A percentile compares a stretch with the other conserved stretches of the same genome.
Conservation (phyloP, 2,797 vertebrate species). For the Myiotriccus ornatus region DNA sequence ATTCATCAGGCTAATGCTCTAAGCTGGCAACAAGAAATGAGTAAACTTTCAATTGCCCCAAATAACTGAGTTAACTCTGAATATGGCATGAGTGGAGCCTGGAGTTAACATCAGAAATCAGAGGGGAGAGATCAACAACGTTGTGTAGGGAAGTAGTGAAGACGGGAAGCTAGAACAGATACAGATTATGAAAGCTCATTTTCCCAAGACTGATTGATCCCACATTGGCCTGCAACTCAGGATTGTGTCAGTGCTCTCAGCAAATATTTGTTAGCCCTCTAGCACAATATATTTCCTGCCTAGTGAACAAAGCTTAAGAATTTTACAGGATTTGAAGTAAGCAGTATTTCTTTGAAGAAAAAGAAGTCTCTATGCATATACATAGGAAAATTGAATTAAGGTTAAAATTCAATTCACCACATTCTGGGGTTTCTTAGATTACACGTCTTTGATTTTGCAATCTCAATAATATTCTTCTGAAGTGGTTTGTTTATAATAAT, state of each 20-base stretch:
- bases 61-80: not conserved
- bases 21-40: not conserved
- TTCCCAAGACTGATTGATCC: not conserved
- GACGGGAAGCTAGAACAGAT: not conserved
- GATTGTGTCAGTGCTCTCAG: not conserved
- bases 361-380: not conserved
- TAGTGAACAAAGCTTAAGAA: not conserved
- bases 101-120: not conserved
- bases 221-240: not conserved
- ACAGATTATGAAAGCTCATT: not conserved
- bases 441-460: not conserved
- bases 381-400: not conserved
- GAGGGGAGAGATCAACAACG: not conserved
- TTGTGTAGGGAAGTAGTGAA: not conserved
- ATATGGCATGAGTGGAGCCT: not conserved
- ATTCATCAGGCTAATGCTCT: not conserved
- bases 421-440: not conserved
- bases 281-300: not conserved
- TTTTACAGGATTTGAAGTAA: not conserved
- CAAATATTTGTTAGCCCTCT: not conserved
- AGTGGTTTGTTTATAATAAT: constrained; percentile 4
- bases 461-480: not conserved
- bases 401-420: not conserved
- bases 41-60: not conserved
- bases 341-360: not conserved